A percentile compares a stretch with the other conserved stretches of the same genome.
Evolutionary conservation across 2,797 vertebrate genomes (phyloP).

Genomic region (Darevskia mixta): DNA sequence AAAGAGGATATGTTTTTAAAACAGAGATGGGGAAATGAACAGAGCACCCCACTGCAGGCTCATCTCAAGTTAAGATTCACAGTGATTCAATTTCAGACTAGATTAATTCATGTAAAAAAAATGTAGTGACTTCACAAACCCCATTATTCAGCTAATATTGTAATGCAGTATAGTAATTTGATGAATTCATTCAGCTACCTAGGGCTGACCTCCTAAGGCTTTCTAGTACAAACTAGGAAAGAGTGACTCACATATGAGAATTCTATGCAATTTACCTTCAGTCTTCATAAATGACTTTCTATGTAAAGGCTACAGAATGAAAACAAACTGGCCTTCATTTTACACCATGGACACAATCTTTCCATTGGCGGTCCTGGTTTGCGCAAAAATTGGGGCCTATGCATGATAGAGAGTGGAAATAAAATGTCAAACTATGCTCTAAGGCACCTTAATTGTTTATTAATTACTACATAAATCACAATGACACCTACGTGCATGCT

Average conservation of each 20-base stretch:
- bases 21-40: not conserved
- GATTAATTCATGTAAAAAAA: not conserved
- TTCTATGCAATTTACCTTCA: not conserved
- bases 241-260: not conserved
- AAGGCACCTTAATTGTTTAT: slow-evolving; percentile 88
- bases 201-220: not conserved
- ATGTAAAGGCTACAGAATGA: not conserved
- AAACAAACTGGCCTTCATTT: not conserved
- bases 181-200: not conserved
- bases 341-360: not conserved
- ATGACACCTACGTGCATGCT: slow-evolving; percentile 86
- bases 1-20: not conserved
- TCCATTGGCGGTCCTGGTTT: not conserved
- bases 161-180: not conserved
- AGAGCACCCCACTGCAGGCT: not conserved
- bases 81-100: not conserved
- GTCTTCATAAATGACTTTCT: not conserved
- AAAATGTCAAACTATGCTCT: slow-evolving; percentile 74
- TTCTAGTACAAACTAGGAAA: not conserved
- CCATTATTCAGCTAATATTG: not conserved
- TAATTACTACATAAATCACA: slow-evolving; percentile 93
- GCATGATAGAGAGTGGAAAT: slow-evolving; percentile 48
- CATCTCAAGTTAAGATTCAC: not conserved
- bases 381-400: not conserved
- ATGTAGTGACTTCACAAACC: not conserved